Evolutionary conservation across 2,113 vertebrate species (phyloP).

Genomic region (Hyla sarda): DNA sequence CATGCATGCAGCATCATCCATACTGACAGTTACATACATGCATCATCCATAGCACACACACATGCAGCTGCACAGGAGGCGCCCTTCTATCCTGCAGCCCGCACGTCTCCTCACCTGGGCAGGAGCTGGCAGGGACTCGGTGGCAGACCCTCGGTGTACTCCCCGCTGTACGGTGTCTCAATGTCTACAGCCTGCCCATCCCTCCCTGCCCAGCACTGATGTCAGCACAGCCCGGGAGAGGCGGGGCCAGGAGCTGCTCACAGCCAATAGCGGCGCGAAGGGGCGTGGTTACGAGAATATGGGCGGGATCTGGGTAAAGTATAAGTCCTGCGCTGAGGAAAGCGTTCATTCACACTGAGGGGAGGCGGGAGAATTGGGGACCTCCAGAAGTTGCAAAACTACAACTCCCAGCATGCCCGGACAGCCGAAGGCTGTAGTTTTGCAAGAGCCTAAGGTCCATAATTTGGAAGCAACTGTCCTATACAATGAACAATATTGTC

Average conservation of each 20-base stretch:
- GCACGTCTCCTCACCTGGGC: slow-evolving; percentile 31
- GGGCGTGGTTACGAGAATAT: not conserved
- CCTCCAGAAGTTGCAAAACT: no score
- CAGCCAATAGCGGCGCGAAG: not conserved
- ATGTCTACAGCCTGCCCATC: not conserved
- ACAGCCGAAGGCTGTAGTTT: no score
- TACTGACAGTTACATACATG: not conserved
- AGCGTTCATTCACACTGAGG: slow-evolving; percentile 22
- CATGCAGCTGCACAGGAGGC: not conserved
- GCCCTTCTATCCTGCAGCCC: not conserved
- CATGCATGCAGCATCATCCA: not conserved
- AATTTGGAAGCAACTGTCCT: no score
- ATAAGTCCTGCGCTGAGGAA: not conserved
- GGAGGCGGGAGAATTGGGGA: not conserved
- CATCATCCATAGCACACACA: not conserved
- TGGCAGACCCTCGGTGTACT: slow-evolving; percentile 17
- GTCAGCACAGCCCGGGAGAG: slow-evolving; percentile 37
- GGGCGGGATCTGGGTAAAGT: not conserved
- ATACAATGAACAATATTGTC: no score
- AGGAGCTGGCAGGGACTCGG: not conserved
- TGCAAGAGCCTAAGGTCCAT: no score
- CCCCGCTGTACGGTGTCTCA: slow-evolving; percentile 10
- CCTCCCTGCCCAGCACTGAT: slow-evolving; percentile 51
- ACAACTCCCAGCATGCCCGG: no score
- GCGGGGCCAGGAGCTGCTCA: not conserved